Percentiles rank a stretch among this genome's conserved stretches.
Evolutionary conservation across 2,113 vertebrate species (phyloP).

Genomic region (Planiliza haematocheilus): DNA sequence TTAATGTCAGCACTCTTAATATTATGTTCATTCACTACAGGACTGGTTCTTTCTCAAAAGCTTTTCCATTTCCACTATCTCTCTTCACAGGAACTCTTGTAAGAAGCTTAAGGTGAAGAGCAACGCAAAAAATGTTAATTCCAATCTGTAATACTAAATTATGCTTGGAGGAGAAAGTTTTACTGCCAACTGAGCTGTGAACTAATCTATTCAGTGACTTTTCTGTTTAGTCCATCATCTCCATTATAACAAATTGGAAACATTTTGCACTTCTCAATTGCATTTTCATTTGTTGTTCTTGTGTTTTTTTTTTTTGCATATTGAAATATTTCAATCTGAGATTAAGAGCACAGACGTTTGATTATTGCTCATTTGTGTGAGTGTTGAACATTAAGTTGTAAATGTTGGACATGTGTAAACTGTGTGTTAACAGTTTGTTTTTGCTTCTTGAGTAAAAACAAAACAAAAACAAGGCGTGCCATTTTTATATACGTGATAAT

Average conservation of each 20-base stretch:
- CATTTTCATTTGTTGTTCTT: not conserved
- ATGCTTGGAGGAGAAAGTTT: not conserved
- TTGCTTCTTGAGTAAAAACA: not conserved
- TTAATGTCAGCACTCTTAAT: slow-evolving; percentile 17
- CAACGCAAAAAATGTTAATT: not conserved
- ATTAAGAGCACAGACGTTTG: slow-evolving; percentile 14
- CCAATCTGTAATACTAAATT: not conserved
- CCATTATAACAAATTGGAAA: not conserved
- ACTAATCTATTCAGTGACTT: not conserved
- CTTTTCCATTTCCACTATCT: not conserved
- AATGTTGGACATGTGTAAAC: slow-evolving; percentile 3
- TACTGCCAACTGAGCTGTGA: slow-evolving; percentile 25
- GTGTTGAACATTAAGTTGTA: slow-evolving; percentile 8
- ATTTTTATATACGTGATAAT: not conserved
- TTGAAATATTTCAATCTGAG: slow-evolving; percentile 1
- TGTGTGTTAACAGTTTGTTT: slow-evolving; percentile 3
- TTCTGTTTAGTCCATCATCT: not conserved
- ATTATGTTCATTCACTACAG: slow-evolving; percentile 29
- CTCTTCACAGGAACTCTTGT: not conserved
- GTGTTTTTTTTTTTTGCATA: no score
- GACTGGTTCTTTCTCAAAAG: not conserved
- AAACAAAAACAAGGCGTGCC: not conserved
- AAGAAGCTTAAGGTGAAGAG: no score
- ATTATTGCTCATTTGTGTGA: slow-evolving; percentile 1
- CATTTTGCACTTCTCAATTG: slow-evolving; percentile 7